Conservation (phyloP, 1,140 invertebrate species). For the Drosophila equinoxialis region DNA sequence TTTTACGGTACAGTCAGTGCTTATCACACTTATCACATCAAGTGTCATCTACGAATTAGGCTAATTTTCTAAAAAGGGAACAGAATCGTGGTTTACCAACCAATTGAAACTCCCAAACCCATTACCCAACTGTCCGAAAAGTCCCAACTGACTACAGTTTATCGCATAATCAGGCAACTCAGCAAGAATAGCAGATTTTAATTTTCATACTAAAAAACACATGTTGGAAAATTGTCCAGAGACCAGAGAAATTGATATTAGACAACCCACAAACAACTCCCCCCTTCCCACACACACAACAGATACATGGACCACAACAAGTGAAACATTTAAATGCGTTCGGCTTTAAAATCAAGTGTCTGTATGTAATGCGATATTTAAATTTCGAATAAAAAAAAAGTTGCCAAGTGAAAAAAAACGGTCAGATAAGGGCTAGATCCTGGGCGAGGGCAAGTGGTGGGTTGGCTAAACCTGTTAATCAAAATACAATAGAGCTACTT, state of each 20-base stretch:
- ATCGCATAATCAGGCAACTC: constrained; percentile 60
- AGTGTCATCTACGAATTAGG: constrained; percentile 12
- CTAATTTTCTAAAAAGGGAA: constrained; percentile 9
- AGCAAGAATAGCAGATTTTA: constrained; percentile 65
- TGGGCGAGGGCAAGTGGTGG: constrained; percentile 32
- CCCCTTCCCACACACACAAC: constrained; percentile 16
- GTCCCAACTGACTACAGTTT: constrained; percentile 43
- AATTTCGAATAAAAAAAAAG: constrained; percentile 49
- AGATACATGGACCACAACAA: constrained; percentile 36
- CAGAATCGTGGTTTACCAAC: background rate
- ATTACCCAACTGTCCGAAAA: constrained; percentile 70
- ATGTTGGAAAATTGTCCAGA: constrained; percentile 71
- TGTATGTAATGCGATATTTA: constrained; percentile 79
- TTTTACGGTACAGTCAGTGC: constrained; percentile 6
- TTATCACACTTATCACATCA: background rate
- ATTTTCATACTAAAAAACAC: constrained; percentile 73
- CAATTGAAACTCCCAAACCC: constrained; percentile 43
- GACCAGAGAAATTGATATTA: constrained; percentile 39
- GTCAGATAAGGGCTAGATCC: constrained; percentile 46
- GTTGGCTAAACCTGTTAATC: constrained; percentile 73
- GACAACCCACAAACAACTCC: constrained; percentile 18
- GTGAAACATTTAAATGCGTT: constrained; percentile 72
- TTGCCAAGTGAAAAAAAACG: constrained; percentile 31
- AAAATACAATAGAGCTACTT: constrained; percentile 74
- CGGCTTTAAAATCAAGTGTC: constrained; percentile 73